phyloP scores from a whole-genome alignment of 1,140 invertebrate species.

The Parasteatoda tepidariorum region DNA sequence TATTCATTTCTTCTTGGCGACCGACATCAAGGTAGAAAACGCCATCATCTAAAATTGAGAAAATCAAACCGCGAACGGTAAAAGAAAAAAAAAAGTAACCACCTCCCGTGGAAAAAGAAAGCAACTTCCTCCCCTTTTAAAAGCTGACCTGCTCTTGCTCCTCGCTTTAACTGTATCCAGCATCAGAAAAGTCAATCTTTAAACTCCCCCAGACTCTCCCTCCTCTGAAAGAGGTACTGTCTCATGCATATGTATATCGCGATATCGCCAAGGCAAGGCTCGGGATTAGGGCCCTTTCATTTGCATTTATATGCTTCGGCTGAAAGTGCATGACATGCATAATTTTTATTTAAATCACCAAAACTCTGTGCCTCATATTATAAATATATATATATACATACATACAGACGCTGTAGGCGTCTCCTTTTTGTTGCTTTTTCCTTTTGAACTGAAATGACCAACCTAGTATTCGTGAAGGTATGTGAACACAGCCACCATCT shows the following conservation, averaged over 20 bases:
- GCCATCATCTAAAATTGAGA: conserved; percentile 36
- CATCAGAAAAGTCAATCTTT: conserved; percentile 25
- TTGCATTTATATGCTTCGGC: conserved; percentile 59
- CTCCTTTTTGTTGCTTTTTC: not conserved
- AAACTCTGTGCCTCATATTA: conserved; percentile 17
- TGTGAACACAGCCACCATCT: not conserved
- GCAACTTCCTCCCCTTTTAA: not conserved
- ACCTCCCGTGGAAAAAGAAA: conserved; percentile 2
- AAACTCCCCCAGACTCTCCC: not conserved
- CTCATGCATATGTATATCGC: conserved; percentile 59
- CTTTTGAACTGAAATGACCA: conserved; percentile 24
- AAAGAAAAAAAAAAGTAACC: conserved; percentile 1
- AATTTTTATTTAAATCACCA: conserved; percentile 61
- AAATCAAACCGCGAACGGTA: not conserved
- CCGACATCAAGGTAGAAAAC: not conserved
- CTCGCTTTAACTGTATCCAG: not conserved
- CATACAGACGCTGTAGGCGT: not conserved
- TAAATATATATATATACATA: not conserved
- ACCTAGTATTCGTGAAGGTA: not conserved
- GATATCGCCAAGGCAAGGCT: conserved; percentile 36
- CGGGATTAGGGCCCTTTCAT: conserved; percentile 55
- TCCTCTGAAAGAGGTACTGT: conserved; percentile 10
- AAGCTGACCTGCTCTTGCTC: not conserved
- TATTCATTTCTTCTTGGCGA: not conserved
- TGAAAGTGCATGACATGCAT: conserved; percentile 60